Evolutionary conservation across 2,797 vertebrate genomes (phyloP).

Genomic region (Pangasius krempfi): DNA sequence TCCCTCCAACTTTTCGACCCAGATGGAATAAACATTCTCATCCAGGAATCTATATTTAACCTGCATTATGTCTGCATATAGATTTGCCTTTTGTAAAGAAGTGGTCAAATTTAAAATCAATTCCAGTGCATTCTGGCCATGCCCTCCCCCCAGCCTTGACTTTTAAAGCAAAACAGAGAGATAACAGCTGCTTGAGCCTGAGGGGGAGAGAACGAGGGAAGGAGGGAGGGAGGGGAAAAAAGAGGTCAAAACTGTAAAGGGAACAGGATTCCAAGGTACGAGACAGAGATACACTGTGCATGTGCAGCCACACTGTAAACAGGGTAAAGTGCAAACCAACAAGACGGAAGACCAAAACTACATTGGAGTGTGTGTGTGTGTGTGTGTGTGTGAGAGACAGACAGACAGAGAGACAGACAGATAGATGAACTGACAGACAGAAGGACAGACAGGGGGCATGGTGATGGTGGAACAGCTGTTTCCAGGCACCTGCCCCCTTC

Average conservation of each 20-base stretch:
- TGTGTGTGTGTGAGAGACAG: conserved; percentile 46
- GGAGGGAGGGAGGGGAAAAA: conserved; percentile 55
- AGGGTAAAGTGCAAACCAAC: background rate
- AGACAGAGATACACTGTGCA: conserved; percentile 67
- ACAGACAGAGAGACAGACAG: background rate
- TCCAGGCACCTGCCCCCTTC: conserved; percentile 74
- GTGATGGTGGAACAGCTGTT: conserved; percentile 66
- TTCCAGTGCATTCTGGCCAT: conserved; percentile 47
- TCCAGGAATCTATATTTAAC: conserved; percentile 27
- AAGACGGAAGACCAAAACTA: background rate
- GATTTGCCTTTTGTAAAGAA: conserved; percentile 14
- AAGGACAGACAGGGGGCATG: conserved; percentile 62
- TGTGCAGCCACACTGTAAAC: conserved; percentile 11
- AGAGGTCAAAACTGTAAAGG: conserved; percentile 78
- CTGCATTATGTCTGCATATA: conserved; percentile 2
- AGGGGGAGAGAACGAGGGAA: conserved; percentile 61
- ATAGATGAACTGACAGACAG: background rate
- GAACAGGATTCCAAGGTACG: conserved; percentile 75
- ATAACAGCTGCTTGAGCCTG: conserved; percentile 82
- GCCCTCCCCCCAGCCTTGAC: conserved; percentile 65
- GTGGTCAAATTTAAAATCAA: conserved; percentile 67
- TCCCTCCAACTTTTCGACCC: background rate
- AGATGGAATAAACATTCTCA: background rate
- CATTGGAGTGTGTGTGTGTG: conserved; percentile 58
- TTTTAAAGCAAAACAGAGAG: conserved; percentile 79